phyloP scores from a whole-genome alignment of 2,797 vertebrate species.

The Catamblyrhynchus diadema region DNA sequence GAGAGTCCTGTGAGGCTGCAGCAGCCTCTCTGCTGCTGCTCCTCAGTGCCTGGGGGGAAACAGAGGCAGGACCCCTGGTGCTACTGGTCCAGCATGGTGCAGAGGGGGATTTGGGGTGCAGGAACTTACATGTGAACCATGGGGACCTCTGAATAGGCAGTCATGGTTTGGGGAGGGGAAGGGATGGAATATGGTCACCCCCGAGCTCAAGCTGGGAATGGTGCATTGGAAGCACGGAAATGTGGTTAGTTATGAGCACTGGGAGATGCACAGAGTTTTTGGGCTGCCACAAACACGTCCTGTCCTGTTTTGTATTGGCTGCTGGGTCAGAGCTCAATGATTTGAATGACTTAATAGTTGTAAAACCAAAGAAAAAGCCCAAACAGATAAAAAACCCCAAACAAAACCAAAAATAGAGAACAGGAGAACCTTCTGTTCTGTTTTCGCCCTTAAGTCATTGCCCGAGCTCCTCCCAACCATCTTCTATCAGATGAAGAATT shows the following conservation, averaged over 20 bases:
- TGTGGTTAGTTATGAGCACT: not conserved
- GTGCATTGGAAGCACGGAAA: accelerated
- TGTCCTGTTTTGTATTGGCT: not conserved
- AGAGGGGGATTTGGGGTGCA: not conserved
- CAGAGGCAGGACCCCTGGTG: not conserved
- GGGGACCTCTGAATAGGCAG: not conserved
- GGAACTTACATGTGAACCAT: not conserved
- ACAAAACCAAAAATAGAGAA: not conserved
- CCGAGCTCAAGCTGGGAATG: accelerated
- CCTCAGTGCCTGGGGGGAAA: not conserved
- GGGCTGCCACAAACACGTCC: not conserved
- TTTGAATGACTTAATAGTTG: not conserved
- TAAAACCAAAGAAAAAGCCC: not conserved
- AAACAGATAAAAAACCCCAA: not conserved
- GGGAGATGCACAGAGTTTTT: not conserved
- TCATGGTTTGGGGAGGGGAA: not conserved
- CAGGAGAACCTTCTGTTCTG: accelerated
- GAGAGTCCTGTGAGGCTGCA: too few species aligned
- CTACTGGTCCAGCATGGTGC: not conserved
- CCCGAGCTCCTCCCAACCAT: not conserved
- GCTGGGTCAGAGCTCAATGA: not conserved
- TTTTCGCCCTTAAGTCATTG: not conserved
- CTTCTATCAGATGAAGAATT: accelerated
- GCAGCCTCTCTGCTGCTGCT: too few species aligned
- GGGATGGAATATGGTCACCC: accelerated